Evolutionary conservation across 2,113 vertebrate genomes (phyloP), one percentile per base, ranked within the genome.

Genomic region (Brachionichthys hirsutus): DNA sequence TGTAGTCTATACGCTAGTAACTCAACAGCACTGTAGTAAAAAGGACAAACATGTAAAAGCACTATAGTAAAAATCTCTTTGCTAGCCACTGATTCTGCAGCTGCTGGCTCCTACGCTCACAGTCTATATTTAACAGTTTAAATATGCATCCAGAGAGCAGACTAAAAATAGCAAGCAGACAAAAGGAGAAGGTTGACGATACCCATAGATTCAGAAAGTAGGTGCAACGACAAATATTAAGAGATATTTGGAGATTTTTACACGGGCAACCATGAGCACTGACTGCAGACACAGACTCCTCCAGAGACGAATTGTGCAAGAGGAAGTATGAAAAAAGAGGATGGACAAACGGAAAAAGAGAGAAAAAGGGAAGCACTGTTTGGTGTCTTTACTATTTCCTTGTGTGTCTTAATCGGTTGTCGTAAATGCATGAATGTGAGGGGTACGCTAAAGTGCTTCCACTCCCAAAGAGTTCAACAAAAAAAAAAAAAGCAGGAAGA

Each of bases 81-180:
- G 71, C 44, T 61, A 59, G 50, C 49, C 42, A 36, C 51, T 69
- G 63, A 63, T 54, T 9, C 59, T 67, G 84, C 67, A 70, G 62
- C 68, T 69, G 73, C 41, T 59, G 75, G 52, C 57, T 67, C 73
- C 43, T 71, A 47, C 58, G 35, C 62, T 63, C 54, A 58, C 47
- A 46, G 51, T 69, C 51, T 67, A 75, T 51, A 62, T 55, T 77
- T 70, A 50, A 63, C 52, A 54, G 48, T 69, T 62, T 70, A 53
- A 64, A 68, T 69, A 69, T 70, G 55, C 42, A 70, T 55, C 44
- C 35, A 66, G 56, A 63, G 34, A 69, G 40, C 7, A 16, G 44
- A 54, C 72, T 76, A 80, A 82, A 85, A 80, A 80, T 80, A 83
- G 65, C 77, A 51, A 54, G 61, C 30, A 6, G 52, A 47, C 45